Evolutionary conservation across 2,797 vertebrate genomes (phyloP), one percentile per base, ranked within the genome.

Genomic region (Lates japonicus): DNA sequence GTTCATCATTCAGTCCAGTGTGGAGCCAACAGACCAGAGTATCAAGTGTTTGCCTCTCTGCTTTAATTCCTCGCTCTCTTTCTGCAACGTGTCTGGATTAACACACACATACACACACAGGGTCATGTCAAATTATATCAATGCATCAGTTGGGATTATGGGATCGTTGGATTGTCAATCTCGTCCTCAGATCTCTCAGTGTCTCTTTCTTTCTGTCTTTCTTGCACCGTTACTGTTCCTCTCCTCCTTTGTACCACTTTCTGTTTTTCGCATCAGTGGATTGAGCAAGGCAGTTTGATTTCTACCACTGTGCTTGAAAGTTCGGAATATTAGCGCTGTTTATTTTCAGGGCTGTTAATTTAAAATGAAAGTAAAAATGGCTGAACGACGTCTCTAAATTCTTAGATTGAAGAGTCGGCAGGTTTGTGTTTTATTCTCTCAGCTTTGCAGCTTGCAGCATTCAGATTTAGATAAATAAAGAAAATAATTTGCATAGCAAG

Each of bases 91-190:
- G 70, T 83, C 49, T 77, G 75, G 77, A 83, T 82, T 82, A 82
- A 58, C 70, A 63, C 61, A 78, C 37, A 67, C 71, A 65, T 35
- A 77, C 33, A 52, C 54, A 70, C 63, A 65, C 62, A 49, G 31
- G 59, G 86, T 85, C 81, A 81, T 87, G 81, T 83, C 82, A 89
- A 83, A 86, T 89, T 81, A 89, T 92, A 88, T 91, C 84, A 88
- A 78, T 85, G 81, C 78, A 79, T 80, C 84, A 73, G 22, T 54
- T 16, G 49, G 76, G 90, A 92, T 93, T 90, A 91, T 60, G 62
- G 83, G 79, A 81, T 71, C 37, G 41, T 67, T 58, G 60, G 72
- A 88, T 76, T 62, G 52, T 69, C 76, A 49, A 65, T 72, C 65
- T 81, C 78, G 61, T 76, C 77, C 75, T 37, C 58, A 17, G 51